A percentile compares a stretch with the other conserved stretches of the same genome.
Conservation (phyloP, 2,797 vertebrate genomes). For the Miichthys miiuy region DNA sequence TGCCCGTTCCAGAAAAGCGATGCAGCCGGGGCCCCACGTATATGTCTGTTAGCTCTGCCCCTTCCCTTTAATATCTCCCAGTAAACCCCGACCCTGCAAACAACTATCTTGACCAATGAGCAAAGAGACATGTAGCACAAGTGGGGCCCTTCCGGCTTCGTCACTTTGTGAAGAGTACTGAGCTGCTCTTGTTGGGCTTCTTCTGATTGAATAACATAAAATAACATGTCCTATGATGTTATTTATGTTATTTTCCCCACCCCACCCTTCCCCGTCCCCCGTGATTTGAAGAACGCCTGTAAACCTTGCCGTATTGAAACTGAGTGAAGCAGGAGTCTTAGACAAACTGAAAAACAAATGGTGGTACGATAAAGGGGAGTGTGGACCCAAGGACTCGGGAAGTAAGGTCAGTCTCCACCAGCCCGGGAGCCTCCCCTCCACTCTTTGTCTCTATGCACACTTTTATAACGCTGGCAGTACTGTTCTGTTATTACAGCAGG, state of each 20-base stretch:
- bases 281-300: slow-evolving; percentile 94
- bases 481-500: slow-evolving; percentile 72
- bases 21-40: slow-evolving; percentile 89
- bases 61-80: slow-evolving; percentile 5
- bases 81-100: slow-evolving; percentile 25
- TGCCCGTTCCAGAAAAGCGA: slow-evolving; percentile 94
- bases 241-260: slow-evolving; percentile 97
- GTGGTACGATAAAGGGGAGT: slow-evolving; percentile 99
- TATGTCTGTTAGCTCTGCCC: slow-evolving; percentile 87
- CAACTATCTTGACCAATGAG: slow-evolving; percentile 80
- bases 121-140: slow-evolving; percentile 85
- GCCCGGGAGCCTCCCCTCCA: slow-evolving; percentile 86
- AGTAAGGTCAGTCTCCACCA: slow-evolving; percentile 98
- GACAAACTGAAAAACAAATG: slow-evolving; percentile 99
- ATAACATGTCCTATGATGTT: slow-evolving; percentile 99
- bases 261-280: slow-evolving; percentile 39
- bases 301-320: slow-evolving; percentile 99
- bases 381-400: slow-evolving; percentile 99
- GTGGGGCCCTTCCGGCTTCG: slow-evolving; percentile 89
- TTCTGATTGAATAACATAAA: slow-evolving; percentile 99
- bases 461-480: slow-evolving; percentile 73
- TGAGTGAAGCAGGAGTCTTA: slow-evolving; percentile 99
- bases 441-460: slow-evolving; percentile 81
- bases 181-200: slow-evolving; percentile 87
- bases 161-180: slow-evolving; percentile 94